Base-by-base conservation (phyloP, 2,888 invertebrate genomes). In the Chouioia cunea region DNA sequence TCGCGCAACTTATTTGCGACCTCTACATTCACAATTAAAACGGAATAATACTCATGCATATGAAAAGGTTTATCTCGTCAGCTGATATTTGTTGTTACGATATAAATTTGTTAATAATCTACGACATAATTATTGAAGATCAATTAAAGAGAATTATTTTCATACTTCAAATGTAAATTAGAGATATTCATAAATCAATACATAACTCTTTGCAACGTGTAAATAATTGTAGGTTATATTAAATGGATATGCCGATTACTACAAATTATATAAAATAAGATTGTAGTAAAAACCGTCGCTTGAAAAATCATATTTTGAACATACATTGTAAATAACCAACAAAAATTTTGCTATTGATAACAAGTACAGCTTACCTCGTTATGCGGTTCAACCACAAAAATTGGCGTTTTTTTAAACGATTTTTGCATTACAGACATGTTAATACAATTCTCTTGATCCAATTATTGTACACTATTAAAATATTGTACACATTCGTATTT, bases 311-410 rank as follows among this genome's bases (percentile, higher is more conserved):
- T 53, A 44, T 43, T 8, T 18, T 15, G 4, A 14, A 57, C 2
- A 22, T 48, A 6, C 10, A 12, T 36, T 53, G 18, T 20, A 56
- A 59, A n/a, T 0, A 6, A 20, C 16, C 18, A 14, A 16, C 3
- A 2, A 2, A n/a, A 12, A 12, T 18, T 20, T 50, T 46, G 12
- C 22, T 14, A 6, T 15, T 18, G 18, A 52, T 52, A 23, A 23
- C 10, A 10, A 12, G 16, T 18, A 47, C 59, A 50, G 70, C 77
- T 60, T 70, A 84, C 93, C 78, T 94, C 93, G 84, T 94, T 90
- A 85, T 94, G 94, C 79, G 92, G 91, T 80, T 94, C 94, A 1
- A 93, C 94, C 22, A 94, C 88, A 82, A 91, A 91, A 73, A 94
- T 88, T 16, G 94, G 94, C 65, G 93, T 91, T 82, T 90, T 90